phyloP scores from a whole-genome alignment of 2,888 invertebrate species.

The Sinhomidia bicolor region DNA sequence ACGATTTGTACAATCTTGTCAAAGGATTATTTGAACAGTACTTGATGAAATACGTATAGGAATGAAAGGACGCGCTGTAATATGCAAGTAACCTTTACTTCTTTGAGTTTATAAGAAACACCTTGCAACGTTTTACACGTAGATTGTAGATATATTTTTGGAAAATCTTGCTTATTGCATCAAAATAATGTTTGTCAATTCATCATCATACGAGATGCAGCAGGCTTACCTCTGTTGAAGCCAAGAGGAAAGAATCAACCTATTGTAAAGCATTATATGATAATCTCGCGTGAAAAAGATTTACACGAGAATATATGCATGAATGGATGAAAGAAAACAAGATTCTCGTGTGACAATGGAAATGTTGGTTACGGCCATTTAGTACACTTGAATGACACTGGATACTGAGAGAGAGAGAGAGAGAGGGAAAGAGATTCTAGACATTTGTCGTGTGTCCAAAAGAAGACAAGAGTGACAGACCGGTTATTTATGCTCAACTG shows the following conservation, averaged over 20 bases:
- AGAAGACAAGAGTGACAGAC: not conserved
- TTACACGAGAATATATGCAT: no score
- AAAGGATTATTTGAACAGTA: not conserved
- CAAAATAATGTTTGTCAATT: no score
- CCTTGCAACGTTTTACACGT: no score
- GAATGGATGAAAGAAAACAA: not conserved
- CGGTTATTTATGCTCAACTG: not conserved
- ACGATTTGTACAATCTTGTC: not conserved
- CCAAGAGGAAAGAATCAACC: no score
- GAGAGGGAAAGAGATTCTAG: no score
- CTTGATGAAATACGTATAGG: not conserved
- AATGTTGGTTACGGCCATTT: not conserved
- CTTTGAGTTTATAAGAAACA: not conserved
- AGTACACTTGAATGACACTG: not conserved
- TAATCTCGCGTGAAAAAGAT: no score
- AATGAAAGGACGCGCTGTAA: not conserved
- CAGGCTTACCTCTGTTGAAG: no score
- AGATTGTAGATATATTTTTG: no score
- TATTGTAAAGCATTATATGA: no score
- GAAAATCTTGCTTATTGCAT: no score
- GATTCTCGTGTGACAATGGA: not conserved
- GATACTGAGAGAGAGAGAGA: not conserved
- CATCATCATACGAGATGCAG: no score
- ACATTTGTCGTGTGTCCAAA: slow-evolving; percentile 6
- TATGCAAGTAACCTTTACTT: not conserved